A percentile compares a stretch with the other conserved stretches of the same genome.
phyloP scores from a whole-genome alignment of 1,140 invertebrate genomes.

The Papilio xuthus region DNA sequence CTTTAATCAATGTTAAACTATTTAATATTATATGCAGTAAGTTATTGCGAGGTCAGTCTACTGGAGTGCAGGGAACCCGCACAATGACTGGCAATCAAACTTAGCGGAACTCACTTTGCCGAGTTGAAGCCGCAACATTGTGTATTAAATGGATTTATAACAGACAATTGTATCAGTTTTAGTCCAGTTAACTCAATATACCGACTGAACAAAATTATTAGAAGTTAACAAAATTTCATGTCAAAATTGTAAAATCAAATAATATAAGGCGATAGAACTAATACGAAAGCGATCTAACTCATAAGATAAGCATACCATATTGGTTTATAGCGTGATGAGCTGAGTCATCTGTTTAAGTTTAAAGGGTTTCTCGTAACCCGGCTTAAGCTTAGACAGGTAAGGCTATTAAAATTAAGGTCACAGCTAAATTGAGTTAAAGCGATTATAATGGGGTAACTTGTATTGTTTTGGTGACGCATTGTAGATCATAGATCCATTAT shows the following conservation, averaged over 20 bases:
- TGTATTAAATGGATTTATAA: slow-evolving; percentile 40
- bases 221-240: neutral
- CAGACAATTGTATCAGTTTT: slow-evolving; percentile 38
- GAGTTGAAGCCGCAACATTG: slow-evolving; percentile 39
- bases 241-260: neutral
- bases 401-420: slow-evolving; percentile 39
- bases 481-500: neutral
- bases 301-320: slow-evolving; percentile 26
- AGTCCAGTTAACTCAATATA: slow-evolving; percentile 36
- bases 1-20: slow-evolving; percentile 1
- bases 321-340: slow-evolving; percentile 14
- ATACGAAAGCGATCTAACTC: slow-evolving; percentile 1
- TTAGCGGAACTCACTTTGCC: slow-evolving; percentile 48
- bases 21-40: slow-evolving; percentile 12
- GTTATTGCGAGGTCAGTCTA: slow-evolving; percentile 1
- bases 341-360: slow-evolving; percentile 35
- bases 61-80: slow-evolving; percentile 40
- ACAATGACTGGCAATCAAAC: slow-evolving; percentile 61
- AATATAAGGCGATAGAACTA: neutral
- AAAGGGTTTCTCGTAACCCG: slow-evolving; percentile 39
- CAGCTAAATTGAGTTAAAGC: slow-evolving; percentile 37
- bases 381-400: slow-evolving; percentile 38
- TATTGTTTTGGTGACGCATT: slow-evolving; percentile 25
- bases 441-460: slow-evolving; percentile 32
- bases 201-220: slow-evolving; percentile 22